Conservation (phyloP, 1,140 invertebrate species). For the Cotesia typhae region DNA sequence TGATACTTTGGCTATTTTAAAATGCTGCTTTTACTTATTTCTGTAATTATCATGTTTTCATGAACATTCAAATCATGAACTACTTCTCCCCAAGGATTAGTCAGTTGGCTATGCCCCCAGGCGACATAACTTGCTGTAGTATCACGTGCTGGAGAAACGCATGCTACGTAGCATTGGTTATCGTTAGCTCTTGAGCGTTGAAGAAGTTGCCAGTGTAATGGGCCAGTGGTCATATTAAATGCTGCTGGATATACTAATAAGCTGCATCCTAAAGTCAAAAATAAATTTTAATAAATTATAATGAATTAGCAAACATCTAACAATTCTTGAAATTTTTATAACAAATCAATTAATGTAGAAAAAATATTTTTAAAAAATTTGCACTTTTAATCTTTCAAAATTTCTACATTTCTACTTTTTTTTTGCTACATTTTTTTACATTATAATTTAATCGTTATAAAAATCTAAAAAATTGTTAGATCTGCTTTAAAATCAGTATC, state of each 20-base stretch:
- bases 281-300: no score
- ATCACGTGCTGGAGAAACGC: conserved; percentile 81
- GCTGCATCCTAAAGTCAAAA: conserved; percentile 74
- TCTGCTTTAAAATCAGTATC: not conserved
- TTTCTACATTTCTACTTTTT: no score
- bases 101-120: conserved; percentile 87
- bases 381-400: no score
- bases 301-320: no score
- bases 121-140: conserved; percentile 79
- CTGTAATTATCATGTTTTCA: conserved; percentile 77
- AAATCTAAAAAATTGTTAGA: conserved; percentile 13
- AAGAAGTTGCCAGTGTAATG: conserved; percentile 90
- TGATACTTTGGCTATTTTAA: conserved; percentile 8
- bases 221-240: conserved; percentile 96
- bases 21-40: conserved; percentile 71
- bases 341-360: no score
- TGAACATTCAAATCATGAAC: conserved; percentile 73
- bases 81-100: conserved; percentile 89
- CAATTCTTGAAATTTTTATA: no score
- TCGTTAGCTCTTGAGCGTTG: conserved; percentile 84
- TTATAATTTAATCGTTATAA: conserved; percentile 17
- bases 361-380: no score
- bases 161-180: conserved; percentile 83
- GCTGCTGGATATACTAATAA: conserved; percentile 91
- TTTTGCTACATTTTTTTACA: no score